Evolutionary conservation across 2,113 vertebrate genomes (phyloP).

Genomic region (Oryzias woworae): DNA sequence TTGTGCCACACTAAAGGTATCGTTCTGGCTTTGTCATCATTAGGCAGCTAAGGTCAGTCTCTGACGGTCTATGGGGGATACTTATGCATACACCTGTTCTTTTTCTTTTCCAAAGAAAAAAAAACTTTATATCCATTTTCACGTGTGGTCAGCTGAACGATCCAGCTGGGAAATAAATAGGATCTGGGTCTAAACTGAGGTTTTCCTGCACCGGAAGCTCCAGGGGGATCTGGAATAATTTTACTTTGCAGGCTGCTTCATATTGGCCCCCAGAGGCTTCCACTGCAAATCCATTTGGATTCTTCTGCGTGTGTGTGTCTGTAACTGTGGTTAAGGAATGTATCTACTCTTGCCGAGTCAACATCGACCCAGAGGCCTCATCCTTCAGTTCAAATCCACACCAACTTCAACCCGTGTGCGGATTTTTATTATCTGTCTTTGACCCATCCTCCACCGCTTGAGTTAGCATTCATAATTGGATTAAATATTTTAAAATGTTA

Average conservation of each 20-base stretch:
- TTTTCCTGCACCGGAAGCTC: slow-evolving; percentile 23
- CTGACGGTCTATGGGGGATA: slow-evolving; percentile 14
- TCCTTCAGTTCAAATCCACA: slow-evolving; percentile 25
- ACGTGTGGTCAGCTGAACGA: slow-evolving; percentile 1
- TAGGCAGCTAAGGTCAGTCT: slow-evolving; percentile 36
- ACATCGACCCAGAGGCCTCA: slow-evolving; percentile 22
- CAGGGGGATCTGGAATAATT: slow-evolving; percentile 43
- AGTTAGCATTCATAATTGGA: background rate
- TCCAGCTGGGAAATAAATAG: slow-evolving; percentile 10
- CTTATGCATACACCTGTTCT: background rate
- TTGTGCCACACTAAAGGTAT: slow-evolving; percentile 31
- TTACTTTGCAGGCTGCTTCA: slow-evolving; percentile 25
- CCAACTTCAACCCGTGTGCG: background rate
- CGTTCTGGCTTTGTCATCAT: slow-evolving; percentile 29
- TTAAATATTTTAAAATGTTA: background rate
- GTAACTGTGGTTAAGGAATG: slow-evolving; percentile 1
- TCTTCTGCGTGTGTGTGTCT: slow-evolving; percentile 13
- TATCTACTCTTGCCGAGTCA: slow-evolving; percentile 36
- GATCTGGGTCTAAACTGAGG: slow-evolving; percentile 17
- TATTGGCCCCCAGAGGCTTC: slow-evolving; percentile 36
- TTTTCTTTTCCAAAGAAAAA: background rate
- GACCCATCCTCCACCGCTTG: background rate
- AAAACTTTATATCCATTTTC: slow-evolving; percentile 14
- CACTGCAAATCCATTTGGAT: slow-evolving; percentile 34
- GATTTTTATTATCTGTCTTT: background rate